phyloP scores from a whole-genome alignment of 2,113 vertebrate genomes.

The Coryphaenoides rupestris region DNA sequence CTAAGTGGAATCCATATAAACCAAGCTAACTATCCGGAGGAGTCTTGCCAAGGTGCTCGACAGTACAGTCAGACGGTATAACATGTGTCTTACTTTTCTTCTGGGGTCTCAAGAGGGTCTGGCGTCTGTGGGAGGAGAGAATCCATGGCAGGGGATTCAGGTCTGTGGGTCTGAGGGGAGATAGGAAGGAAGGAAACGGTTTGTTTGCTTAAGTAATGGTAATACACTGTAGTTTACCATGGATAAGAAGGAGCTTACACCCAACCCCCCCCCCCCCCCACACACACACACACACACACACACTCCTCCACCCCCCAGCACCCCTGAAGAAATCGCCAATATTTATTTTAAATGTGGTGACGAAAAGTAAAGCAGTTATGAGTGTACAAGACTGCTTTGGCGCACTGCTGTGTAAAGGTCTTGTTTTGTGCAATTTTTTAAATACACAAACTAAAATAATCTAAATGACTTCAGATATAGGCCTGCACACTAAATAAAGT shows the following conservation, averaged over 20 bases:
- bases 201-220: constrained; percentile 60
- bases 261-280: constrained; percentile 23
- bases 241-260: neutral
- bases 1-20: neutral
- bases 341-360: constrained; percentile 47
- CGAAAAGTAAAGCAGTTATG: constrained; percentile 6
- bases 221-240: constrained; percentile 41
- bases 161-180: constrained; percentile 10
- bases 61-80: too few relatives aligned
- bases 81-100: too few relatives aligned
- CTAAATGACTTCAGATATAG: too few relatives aligned
- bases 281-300: constrained; percentile 33
- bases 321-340: constrained; percentile 37
- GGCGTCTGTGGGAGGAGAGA: too few relatives aligned
- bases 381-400: too few relatives aligned
- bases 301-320: constrained; percentile 19
- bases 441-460: too few relatives aligned
- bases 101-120: too few relatives aligned
- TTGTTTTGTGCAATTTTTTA: too few relatives aligned
- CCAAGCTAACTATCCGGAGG: neutral
- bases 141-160: constrained; percentile 33
- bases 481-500: too few relatives aligned
- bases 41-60: too few relatives aligned
- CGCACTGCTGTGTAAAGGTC: too few relatives aligned
- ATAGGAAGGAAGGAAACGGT: constrained; percentile 8